These are phyloP conservation scores for Sanderia malayensis DNA, from an alignment of 30 jellyfish, hydroid and myxozoan species.

Conservation along the genomic window DNA sequence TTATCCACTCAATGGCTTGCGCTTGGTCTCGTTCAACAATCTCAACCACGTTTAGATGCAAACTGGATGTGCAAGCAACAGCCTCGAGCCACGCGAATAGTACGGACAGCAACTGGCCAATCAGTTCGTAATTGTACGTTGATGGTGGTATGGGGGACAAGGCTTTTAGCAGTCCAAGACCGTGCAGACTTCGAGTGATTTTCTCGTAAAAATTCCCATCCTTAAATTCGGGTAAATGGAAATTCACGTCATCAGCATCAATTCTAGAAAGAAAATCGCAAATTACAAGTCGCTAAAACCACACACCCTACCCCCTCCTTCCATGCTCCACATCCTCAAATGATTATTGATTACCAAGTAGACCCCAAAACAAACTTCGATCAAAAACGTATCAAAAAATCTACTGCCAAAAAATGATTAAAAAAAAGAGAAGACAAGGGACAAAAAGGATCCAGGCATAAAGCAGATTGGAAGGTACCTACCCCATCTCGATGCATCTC, in stretches of 20 bases:
- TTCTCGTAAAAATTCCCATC: constrained; percentile 39
- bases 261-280: too few relatives aligned
- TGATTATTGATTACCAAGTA: too few relatives aligned
- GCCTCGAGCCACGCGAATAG: constrained; percentile 86
- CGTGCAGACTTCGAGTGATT: constrained; percentile 80
- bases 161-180: constrained; percentile 68
- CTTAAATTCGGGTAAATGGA: constrained; percentile 19
- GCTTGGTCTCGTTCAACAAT: constrained; percentile 58
- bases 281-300: too few relatives aligned
- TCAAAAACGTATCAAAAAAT: too few relatives aligned
- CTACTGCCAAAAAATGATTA: too few relatives aligned
- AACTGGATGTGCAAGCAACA: constrained; percentile 56
- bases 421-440: too few relatives aligned
- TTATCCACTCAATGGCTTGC: constrained; percentile 80
- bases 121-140: constrained; percentile 73
- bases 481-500: constrained; percentile 84
- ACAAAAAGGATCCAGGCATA: too few relatives aligned
- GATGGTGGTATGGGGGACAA: constrained; percentile 85
- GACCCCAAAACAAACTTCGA: too few relatives aligned
- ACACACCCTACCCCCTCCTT: too few relatives aligned
- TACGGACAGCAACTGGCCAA: constrained; percentile 76
- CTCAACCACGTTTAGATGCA: constrained; percentile 42
- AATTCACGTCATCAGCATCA: constrained; percentile 38
- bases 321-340: too few relatives aligned
- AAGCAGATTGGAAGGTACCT: too few relatives aligned